phyloP scores from a whole-genome alignment of 2,113 vertebrate species.

The Leptodactylus fuscus region DNA sequence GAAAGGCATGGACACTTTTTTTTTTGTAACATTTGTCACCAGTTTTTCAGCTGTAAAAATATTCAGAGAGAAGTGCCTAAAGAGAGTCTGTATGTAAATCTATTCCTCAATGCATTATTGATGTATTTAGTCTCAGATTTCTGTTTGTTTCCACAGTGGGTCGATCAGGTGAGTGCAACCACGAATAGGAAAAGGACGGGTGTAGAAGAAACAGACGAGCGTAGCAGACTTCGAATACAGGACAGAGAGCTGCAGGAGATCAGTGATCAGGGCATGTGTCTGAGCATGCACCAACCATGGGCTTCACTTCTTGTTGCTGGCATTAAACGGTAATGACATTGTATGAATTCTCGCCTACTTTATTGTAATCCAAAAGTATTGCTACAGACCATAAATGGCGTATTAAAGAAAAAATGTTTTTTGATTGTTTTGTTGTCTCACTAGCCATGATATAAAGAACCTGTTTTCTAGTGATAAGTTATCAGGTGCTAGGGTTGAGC shows the following conservation, averaged over 20 bases:
- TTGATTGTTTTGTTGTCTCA: too few species aligned
- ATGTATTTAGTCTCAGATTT: conserved; percentile 8
- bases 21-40: too few species aligned
- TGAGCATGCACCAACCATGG: conserved; percentile 98
- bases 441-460: too few species aligned
- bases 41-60: too few species aligned
- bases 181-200: conserved; percentile 62
- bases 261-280: conserved; percentile 91
- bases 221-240: conserved; percentile 82
- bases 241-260: conserved; percentile 95
- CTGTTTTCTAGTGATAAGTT: too few species aligned
- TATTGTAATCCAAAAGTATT: too few species aligned
- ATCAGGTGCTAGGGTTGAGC: too few species aligned
- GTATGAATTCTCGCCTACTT: not conserved
- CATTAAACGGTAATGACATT: conserved; percentile 84
- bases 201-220: conserved; percentile 37
- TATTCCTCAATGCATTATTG: not conserved
- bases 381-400: too few species aligned
- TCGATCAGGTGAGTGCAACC: conserved; percentile 78
- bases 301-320: conserved; percentile 90
- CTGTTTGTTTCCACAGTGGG: conserved; percentile 78
- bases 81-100: too few species aligned
- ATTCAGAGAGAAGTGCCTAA: too few species aligned
- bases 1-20: too few species aligned
- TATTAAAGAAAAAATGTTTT: too few species aligned